A percentile compares a stretch with the other conserved stretches of the same genome.
Evolutionary conservation across 1,140 invertebrate species (phyloP).

Genomic region (Drosophila azteca): DNA sequence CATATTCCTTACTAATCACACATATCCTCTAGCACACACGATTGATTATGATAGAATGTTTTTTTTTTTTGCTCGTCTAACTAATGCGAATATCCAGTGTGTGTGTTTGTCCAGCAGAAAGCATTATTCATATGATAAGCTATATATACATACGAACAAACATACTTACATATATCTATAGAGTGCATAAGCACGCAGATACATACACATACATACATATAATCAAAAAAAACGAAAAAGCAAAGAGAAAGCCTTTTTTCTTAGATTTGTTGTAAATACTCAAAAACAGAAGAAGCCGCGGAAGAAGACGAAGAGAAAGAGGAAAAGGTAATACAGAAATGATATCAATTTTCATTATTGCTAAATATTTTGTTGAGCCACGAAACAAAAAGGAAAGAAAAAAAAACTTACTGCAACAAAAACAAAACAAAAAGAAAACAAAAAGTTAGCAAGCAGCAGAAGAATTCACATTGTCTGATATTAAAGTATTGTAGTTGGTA

Average conservation of each 20-base stretch:
- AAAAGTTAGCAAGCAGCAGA: conserved; percentile 2
- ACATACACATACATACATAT: conserved; percentile 34
- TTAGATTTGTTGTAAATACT: conserved; percentile 80
- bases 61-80: conserved; percentile 37
- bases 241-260: conserved; percentile 56
- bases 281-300: conserved; percentile 46
- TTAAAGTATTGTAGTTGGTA: conserved; percentile 80
- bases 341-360: conserved; percentile 52
- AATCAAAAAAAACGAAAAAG: conserved; percentile 38
- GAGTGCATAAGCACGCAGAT: conserved; percentile 22
- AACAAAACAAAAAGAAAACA: conserved; percentile 6
- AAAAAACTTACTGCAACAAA: conserved; percentile 11
- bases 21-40: conserved; percentile 40
- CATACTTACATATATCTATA: conserved; percentile 2
- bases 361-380: conserved; percentile 62
- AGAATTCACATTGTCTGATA: conserved; percentile 69
- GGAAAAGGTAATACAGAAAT: conserved; percentile 22
- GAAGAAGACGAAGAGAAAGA: neutral
- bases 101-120: conserved; percentile 38
- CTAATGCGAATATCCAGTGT: conserved; percentile 46
- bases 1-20: conserved; percentile 44
- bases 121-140: conserved; percentile 48
- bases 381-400: conserved; percentile 30
- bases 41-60: conserved; percentile 28
- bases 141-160: conserved; percentile 7